Conservation (phyloP, 1,140 invertebrate genomes). For the Contarinia nasturtii region DNA sequence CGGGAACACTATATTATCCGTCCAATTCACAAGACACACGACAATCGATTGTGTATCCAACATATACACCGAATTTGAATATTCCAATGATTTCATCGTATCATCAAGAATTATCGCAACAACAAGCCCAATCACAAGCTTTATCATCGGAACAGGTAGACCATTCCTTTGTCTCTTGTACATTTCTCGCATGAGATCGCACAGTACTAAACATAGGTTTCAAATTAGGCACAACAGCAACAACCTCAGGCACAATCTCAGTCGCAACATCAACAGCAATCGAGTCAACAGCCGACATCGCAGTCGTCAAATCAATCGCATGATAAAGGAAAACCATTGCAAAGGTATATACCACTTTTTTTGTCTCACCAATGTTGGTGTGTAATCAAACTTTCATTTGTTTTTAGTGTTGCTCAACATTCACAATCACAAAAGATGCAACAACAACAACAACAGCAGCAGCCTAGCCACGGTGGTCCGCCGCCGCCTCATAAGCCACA, state of each 20-base stretch:
- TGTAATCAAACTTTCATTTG: not conserved
- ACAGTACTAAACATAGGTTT: slow-evolving; percentile 9
- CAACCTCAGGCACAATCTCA: slow-evolving; percentile 10
- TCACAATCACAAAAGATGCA: slow-evolving; percentile 20
- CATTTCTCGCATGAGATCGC: slow-evolving; percentile 17
- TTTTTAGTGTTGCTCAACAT: slow-evolving; percentile 3
- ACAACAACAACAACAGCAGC: not conserved
- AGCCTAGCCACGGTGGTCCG: not conserved
- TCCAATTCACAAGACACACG: slow-evolving; percentile 15
- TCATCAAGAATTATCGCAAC: slow-evolving; percentile 14
- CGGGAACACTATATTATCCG: slow-evolving; percentile 19
- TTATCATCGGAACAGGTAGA: slow-evolving; percentile 7
- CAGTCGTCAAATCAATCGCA: slow-evolving; percentile 44
- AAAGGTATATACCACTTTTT: slow-evolving; percentile 8
- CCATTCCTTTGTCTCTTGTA: slow-evolving; percentile 13
- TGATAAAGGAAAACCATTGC: slow-evolving; percentile 18
- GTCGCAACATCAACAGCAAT: slow-evolving; percentile 21
- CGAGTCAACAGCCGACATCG: slow-evolving; percentile 16
- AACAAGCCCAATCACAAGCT: not conserved
- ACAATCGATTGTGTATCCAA: slow-evolving; percentile 13
- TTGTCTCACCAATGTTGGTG: too few species aligned
- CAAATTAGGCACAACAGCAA: slow-evolving; percentile 16
- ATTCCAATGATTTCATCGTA: slow-evolving; percentile 16
- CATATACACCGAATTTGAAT: slow-evolving; percentile 9
- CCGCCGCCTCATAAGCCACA: not conserved